Evolutionary conservation across 2,888 invertebrate species (phyloP), one percentile per base, ranked within the genome.

Genomic region (Arenicola marina): DNA sequence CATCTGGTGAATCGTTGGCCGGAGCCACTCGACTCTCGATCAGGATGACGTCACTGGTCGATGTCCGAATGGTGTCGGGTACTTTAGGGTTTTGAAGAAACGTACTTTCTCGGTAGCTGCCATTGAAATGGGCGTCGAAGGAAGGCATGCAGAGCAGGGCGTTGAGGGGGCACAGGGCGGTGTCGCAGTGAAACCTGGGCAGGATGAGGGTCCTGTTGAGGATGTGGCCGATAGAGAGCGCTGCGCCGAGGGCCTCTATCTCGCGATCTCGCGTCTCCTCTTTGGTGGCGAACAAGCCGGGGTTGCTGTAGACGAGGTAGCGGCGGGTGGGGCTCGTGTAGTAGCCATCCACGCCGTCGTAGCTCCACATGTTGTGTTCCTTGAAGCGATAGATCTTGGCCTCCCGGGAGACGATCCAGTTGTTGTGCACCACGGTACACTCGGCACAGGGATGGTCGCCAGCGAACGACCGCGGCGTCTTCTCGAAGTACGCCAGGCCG

Each of bases 371-470:
- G 15, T 34, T 32, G 11, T 26, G 46, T 56, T 66, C 66, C 51
- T 58, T 63, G 46, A 61, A 57, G 28, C 66, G 32, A 34, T 66
- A 66, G 2, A 57, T 46, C 59, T 66, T 66, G 11, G 61, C 63
- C 1, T 60, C 63, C 11, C 32, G 15, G 32, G 56, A 38, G 11
- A 63, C 59, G 15, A 66, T 66, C 59, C 62, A 66, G 51, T 66
- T 66, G 29, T 66, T 64, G 45, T 66, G 66, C 1, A 59, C 61
- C 1, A 66, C 56, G 2, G 62, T 32, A 34, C 46, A 34, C 26
- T 45, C 45, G 18, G 18, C 15, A 31, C 55, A 59, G n/a, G 33
- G 34, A 31, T 15, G 18, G 2, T 33, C 59, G 29, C 24, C 48
- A 18, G 15, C 34, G 32, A 32, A 38, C 24, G 21, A 7, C 2